These are phyloP conservation scores for Mermis nigrescens DNA, from an alignment of 2,888 invertebrate genomes.

Conservation along the genomic window DNA sequence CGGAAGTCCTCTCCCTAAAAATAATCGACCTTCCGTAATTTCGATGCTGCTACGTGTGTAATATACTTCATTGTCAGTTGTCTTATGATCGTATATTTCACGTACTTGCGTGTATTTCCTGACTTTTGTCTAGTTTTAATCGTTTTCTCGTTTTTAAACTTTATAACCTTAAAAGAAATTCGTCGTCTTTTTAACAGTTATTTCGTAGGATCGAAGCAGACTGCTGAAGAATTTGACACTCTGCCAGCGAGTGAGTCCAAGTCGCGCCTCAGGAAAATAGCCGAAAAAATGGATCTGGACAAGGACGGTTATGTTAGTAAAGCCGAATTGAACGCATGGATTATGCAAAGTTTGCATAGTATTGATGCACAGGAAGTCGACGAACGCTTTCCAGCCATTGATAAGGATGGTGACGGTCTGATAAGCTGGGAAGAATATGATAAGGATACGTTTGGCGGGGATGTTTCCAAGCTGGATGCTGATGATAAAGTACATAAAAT, in stretches of 20 bases:
- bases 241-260: conserved; percentile 68
- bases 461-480: too few species aligned
- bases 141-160: too few species aligned
- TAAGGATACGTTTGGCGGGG: conserved; percentile 58
- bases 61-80: too few species aligned
- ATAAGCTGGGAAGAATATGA: conserved; percentile 77
- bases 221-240: conserved; percentile 69
- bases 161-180: too few species aligned
- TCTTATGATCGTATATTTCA: too few species aligned
- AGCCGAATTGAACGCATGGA: conserved; percentile 41
- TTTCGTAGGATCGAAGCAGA: neutral
- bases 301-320: conserved; percentile 56
- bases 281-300: conserved; percentile 70
- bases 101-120: too few species aligned
- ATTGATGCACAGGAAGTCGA: conserved; percentile 31
- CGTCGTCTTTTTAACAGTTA: too few species aligned
- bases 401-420: conserved; percentile 56
- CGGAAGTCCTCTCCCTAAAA: too few species aligned
- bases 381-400: conserved; percentile 41
- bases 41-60: too few species aligned
- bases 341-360: conserved; percentile 7
- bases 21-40: too few species aligned
- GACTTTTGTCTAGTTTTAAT: too few species aligned
- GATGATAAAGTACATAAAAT: too few species aligned
- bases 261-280: conserved; percentile 49